phyloP scores from a whole-genome alignment of 2,113 vertebrate genomes.

The Xenotilapia caudafasciata region DNA sequence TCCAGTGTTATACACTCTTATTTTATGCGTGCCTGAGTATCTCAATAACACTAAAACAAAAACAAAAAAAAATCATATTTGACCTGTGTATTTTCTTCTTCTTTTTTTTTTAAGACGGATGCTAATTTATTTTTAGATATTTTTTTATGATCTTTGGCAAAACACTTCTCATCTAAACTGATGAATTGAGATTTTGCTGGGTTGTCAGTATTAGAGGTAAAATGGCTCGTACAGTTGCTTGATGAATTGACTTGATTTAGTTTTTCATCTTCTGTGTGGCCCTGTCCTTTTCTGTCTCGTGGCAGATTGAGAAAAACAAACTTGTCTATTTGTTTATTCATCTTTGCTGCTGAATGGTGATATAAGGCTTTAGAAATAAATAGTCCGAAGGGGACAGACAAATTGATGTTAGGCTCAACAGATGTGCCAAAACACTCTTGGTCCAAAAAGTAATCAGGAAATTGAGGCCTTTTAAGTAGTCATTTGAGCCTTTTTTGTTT shows the following conservation, averaged over 20 bases:
- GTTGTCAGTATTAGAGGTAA: neutral
- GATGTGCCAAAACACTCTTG: neutral
- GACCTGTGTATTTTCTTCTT: neutral
- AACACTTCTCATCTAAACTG: neutral
- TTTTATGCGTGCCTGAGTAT: neutral
- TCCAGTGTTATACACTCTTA: neutral
- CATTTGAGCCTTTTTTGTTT: neutral
- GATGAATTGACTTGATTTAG: neutral
- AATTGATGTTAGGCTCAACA: neutral
- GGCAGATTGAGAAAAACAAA: slow-evolving; percentile 1
- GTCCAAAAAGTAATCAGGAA: neutral
- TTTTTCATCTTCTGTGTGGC: neutral
- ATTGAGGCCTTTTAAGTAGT: neutral
- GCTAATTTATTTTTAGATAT: neutral
- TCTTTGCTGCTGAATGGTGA: neutral
- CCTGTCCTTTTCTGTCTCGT: neutral
- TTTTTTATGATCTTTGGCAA: neutral
- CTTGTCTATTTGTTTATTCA: neutral
- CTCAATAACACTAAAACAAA: neutral
- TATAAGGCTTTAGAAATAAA: neutral
- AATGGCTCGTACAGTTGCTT: neutral
- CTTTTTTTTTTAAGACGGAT: neutral
- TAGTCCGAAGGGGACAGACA: neutral
- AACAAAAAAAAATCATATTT: neutral
- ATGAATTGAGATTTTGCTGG: neutral